phyloP scores from a whole-genome alignment of 2,888 invertebrate species.

The Oconnorella tubifera region DNA sequence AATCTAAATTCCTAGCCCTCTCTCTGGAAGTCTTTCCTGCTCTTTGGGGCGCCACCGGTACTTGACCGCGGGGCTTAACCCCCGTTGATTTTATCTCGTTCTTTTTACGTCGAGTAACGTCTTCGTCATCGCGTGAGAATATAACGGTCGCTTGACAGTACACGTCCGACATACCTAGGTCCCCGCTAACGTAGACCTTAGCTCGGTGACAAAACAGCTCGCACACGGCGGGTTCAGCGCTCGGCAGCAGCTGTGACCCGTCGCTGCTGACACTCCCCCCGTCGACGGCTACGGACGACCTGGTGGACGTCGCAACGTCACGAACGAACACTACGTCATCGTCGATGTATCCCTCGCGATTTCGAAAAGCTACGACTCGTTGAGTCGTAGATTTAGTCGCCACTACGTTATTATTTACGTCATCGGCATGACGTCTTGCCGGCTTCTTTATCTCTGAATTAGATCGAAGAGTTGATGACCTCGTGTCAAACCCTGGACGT shows the following conservation, averaged over 20 bases:
- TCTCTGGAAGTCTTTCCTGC: not conserved
- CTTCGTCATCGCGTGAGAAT: not conserved
- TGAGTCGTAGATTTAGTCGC: not conserved
- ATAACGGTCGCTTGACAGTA: constrained; percentile 4
- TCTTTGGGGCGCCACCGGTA: too few species aligned
- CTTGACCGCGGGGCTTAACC: not conserved
- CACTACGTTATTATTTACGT: not conserved
- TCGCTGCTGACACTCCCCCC: not conserved
- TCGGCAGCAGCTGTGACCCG: not conserved
- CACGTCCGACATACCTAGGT: not conserved
- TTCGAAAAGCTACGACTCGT: not conserved
- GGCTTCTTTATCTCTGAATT: not conserved
- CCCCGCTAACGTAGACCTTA: not conserved
- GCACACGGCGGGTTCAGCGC: not conserved
- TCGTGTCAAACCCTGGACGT: not conserved
- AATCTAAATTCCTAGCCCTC: not conserved
- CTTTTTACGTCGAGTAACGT: too few species aligned
- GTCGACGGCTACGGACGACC: not conserved
- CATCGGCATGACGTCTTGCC: not conserved
- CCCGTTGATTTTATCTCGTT: too few species aligned
- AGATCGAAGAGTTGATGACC: not conserved
- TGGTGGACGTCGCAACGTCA: not conserved
- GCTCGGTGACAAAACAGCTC: constrained; percentile 1
- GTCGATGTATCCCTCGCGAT: not conserved
- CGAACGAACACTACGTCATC: not conserved